phyloP scores from a whole-genome alignment of 2,113 vertebrate species.

The Rana temporaria region DNA sequence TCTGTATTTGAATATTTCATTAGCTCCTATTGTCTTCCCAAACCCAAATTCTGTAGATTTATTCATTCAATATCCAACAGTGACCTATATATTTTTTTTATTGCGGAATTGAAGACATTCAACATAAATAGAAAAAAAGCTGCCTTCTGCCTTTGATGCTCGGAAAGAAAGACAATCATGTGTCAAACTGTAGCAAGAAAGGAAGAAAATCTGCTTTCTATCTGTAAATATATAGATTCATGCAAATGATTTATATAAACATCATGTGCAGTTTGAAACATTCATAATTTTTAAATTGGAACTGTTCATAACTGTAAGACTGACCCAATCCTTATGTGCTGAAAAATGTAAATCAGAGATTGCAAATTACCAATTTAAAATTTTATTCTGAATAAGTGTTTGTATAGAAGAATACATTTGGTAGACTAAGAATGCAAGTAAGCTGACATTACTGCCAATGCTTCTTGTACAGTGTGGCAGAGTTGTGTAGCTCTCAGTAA shows the following conservation, averaged over 20 bases:
- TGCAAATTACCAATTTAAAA: too few relatives aligned
- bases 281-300: too few relatives aligned
- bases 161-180: slow-evolving; percentile 71
- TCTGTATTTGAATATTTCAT: slow-evolving; percentile 78
- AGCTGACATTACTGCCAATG: too few relatives aligned
- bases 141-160: slow-evolving; percentile 65
- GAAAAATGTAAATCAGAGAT: too few relatives aligned
- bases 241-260: slow-evolving; percentile 57
- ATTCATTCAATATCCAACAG: slow-evolving; percentile 77
- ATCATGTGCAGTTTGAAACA: not conserved
- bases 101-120: slow-evolving; percentile 63
- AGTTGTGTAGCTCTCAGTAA: too few relatives aligned
- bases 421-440: too few relatives aligned
- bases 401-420: too few relatives aligned
- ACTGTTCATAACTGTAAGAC: too few relatives aligned
- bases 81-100: slow-evolving; percentile 64
- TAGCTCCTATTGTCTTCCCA: slow-evolving; percentile 73
- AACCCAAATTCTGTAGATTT: slow-evolving; percentile 74
- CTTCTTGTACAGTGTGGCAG: too few relatives aligned
- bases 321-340: too few relatives aligned
- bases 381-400: too few relatives aligned
- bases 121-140: slow-evolving; percentile 66
- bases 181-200: slow-evolving; percentile 71
- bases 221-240: slow-evolving; percentile 60
- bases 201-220: slow-evolving; percentile 65